These are phyloP conservation scores for Pseudochirops cupreus DNA, from an alignment of 2,797 vertebrate species.

Conservation along the genomic window DNA sequence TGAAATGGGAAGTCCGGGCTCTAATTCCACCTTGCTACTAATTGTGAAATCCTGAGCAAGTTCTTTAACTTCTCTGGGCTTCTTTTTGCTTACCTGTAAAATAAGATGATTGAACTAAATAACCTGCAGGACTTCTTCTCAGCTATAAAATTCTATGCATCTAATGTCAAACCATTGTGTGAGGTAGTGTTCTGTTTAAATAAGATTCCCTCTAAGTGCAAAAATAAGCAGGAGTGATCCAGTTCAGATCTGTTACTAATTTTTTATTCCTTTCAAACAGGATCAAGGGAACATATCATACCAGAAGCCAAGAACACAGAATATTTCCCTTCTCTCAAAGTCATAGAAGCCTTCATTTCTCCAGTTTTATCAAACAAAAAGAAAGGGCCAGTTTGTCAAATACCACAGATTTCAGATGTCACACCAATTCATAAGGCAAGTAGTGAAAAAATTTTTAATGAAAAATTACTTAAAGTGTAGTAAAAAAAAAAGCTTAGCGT, in stretches of 20 bases:
- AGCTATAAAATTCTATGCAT: not conserved
- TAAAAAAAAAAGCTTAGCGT: slow-evolving; percentile 38
- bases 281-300: slow-evolving; percentile 67
- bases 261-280: slow-evolving; percentile 68
- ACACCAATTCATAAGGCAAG: slow-evolving; percentile 77
- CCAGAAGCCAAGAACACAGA: slow-evolving; percentile 73
- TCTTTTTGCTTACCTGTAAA: not conserved
- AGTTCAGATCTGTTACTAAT: slow-evolving; percentile 53
- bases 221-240: not conserved
- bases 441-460: slow-evolving; percentile 66
- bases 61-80: not conserved
- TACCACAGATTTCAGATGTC: slow-evolving; percentile 75
- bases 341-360: slow-evolving; percentile 34
- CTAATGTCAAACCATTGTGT: not conserved
- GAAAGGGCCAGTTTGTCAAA: slow-evolving; percentile 66
- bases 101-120: not conserved
- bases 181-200: not conserved
- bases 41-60: not conserved
- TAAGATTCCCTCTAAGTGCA: slow-evolving; percentile 21
- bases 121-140: not conserved
- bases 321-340: slow-evolving; percentile 57
- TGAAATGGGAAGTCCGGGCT: not conserved
- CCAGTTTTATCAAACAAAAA: slow-evolving; percentile 55
- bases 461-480: slow-evolving; percentile 35
- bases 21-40: not conserved